Base-by-base conservation (phyloP, 2,888 invertebrate genomes). In the Campopleginae sp. region DNA sequence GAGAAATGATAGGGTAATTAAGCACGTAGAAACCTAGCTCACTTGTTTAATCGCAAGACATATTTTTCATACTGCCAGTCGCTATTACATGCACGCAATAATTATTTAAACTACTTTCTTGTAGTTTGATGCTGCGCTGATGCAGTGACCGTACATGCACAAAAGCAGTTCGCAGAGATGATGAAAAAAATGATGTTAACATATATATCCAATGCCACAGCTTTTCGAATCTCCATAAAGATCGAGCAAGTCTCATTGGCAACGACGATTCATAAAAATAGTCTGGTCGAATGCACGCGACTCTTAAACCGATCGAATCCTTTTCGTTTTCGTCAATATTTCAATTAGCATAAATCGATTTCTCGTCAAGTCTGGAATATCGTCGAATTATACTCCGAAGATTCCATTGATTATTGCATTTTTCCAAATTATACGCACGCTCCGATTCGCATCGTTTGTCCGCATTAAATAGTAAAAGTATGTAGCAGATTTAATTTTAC, bases 71-170 rank as follows among this genome's bases (percentile, higher is more conserved):
- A 58, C 14, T 14, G 27, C 58, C 14, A 6, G 58, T 14, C 14
- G 14, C 27, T 19, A 58, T 58, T 58, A 27, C 58, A 27, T 27
- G 14, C 58, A 58, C 58, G 58, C 58, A 58, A 27, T 27, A 58
- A 58, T 27, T 23, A 58, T 58, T n/a, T n/a, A n/a, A n/a, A n/a
- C n/a, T 58, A 58, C 27, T 58, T 58, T 58, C 14, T 58, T 58
- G 58, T 58, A 14, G 58, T 58, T 27, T 58, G 14, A 58, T 58
- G 14, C 58, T 14, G 58, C 27, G 58, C 27, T 12, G 27, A 27
- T 58, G 58, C 58, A 27, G 27, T 58, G 4, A 58, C 27, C 27
- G 58, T 27, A 14, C 14, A 58, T 27, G 27, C 27, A 58, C 27
- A 58, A 27, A 23, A 27, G n/a, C 8, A 58, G 5, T 58, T 27